Evolutionary conservation across 2,113 vertebrate species (phyloP).

Genomic region (Takifugu flavidus): DNA sequence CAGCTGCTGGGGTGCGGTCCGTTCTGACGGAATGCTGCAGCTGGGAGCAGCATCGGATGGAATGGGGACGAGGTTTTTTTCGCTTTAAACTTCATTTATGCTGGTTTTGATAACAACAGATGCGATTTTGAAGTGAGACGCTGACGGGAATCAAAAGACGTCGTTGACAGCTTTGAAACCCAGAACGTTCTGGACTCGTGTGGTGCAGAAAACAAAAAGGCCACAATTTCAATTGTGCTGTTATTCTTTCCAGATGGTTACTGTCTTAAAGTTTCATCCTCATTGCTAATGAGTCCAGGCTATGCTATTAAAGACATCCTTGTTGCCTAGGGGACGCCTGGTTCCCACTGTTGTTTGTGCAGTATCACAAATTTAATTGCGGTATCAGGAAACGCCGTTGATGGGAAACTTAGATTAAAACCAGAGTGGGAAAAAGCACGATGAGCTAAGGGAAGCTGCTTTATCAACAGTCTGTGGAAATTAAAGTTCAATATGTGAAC

Average conservation of each 20-base stretch:
- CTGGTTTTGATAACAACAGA: neutral
- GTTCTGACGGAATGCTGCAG: slow-evolving; percentile 9
- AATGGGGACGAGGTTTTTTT: too few relatives aligned
- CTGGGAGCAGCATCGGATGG: too few relatives aligned
- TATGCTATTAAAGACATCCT: slow-evolving; percentile 38
- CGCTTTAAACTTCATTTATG: neutral
- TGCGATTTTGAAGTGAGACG: neutral
- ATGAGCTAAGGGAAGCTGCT: too few relatives aligned
- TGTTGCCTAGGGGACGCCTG: slow-evolving; percentile 25
- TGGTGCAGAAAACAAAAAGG: neutral
- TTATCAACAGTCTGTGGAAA: too few relatives aligned
- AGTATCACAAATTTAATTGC: slow-evolving; percentile 21
- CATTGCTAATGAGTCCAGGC: slow-evolving; percentile 41
- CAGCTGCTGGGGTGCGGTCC: slow-evolving; percentile 27
- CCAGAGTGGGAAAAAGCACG: too few relatives aligned
- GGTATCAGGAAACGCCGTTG: slow-evolving; percentile 4
- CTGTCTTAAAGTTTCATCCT: slow-evolving; percentile 31
- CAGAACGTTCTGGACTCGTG: slow-evolving; percentile 1
- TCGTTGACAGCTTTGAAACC: slow-evolving; percentile 20
- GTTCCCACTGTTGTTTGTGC: slow-evolving; percentile 19
- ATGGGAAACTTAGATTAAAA: slow-evolving; percentile 10
- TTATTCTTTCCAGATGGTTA: slow-evolving; percentile 46
- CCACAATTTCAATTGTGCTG: neutral
- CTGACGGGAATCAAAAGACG: neutral
- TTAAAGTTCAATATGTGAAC: too few relatives aligned